Conservation (phyloP, 2,888 invertebrate species). For the Eumacrocentrus americanus region DNA sequence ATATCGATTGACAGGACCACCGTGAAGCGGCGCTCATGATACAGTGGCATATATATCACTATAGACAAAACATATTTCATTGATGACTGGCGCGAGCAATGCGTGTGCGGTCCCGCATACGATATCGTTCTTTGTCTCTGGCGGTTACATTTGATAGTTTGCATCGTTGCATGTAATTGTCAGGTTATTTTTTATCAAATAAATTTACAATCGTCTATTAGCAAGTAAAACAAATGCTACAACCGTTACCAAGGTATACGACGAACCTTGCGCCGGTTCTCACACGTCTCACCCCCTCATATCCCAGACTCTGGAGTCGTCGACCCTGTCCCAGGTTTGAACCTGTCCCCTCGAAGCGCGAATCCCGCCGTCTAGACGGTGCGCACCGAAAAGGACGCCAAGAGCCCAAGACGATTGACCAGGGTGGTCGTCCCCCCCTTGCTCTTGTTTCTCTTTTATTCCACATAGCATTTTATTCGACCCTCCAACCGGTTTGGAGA, state of each 20-base stretch:
- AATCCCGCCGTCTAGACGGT: conserved; percentile 22
- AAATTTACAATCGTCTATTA: neutral
- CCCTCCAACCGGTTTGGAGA: conserved; percentile 17
- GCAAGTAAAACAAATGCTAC: neutral
- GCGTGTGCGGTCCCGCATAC: too few relatives aligned
- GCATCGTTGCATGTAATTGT: neutral
- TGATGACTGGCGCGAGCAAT: too few relatives aligned
- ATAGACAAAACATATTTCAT: too few relatives aligned
- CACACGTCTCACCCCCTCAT: conserved; percentile 2
- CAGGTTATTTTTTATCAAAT: neutral
- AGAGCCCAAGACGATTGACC: conserved; percentile 25
- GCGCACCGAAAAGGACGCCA: conserved; percentile 22
- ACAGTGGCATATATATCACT: too few relatives aligned
- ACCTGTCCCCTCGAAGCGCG: conserved; percentile 17
- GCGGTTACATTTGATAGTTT: too few relatives aligned
- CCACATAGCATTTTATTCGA: conserved; percentile 12
- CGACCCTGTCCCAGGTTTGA: conserved; percentile 23
- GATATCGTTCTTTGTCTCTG: too few relatives aligned
- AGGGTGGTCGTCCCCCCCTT: conserved; percentile 10
- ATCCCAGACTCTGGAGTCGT: conserved; percentile 14
- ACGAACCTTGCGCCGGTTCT: conserved; percentile 4
- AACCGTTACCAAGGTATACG: too few relatives aligned
- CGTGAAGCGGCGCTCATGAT: too few relatives aligned
- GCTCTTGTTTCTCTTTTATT: conserved; percentile 25
- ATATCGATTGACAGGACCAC: too few relatives aligned